A percentile compares a stretch with the other conserved stretches of the same genome.
phyloP scores from a whole-genome alignment of 35 echinoderm and acorn worm genomes.

The Hemicentrotus pulcherrimus region DNA sequence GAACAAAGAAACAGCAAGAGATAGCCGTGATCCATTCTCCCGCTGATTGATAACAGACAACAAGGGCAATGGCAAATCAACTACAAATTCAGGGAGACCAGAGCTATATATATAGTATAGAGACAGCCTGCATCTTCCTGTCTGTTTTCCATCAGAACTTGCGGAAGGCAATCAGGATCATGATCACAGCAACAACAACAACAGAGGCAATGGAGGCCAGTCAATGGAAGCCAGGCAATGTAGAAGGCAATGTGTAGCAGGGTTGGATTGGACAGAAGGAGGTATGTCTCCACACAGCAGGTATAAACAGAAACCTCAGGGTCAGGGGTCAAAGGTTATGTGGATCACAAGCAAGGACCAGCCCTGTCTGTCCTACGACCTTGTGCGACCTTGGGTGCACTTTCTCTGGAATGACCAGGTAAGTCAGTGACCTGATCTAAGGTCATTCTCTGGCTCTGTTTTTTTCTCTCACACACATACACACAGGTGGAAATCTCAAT shows the following conservation, averaged over 20 bases:
- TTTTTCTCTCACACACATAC: background rate
- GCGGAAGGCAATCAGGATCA: background rate
- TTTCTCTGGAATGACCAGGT: background rate
- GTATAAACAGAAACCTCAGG: background rate
- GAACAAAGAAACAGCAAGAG: background rate
- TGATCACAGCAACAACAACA: no score
- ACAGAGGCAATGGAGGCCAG: background rate
- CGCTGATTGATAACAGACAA: background rate
- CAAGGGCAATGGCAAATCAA: background rate
- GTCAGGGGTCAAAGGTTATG: background rate
- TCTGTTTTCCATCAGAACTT: background rate
- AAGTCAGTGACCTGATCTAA: background rate
- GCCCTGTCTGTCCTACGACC: background rate
- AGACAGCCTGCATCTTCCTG: background rate
- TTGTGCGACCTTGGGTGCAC: background rate
- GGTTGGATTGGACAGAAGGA: background rate
- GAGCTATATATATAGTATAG: background rate
- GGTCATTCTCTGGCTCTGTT: background rate
- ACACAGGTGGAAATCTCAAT: slow-evolving; percentile 38
- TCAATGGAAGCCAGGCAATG: no score
- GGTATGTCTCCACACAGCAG: background rate
- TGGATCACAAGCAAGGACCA: background rate
- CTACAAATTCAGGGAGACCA: background rate
- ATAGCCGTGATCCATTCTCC: background rate
- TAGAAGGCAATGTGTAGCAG: background rate